These are phyloP conservation scores for Boleophthalmus pectinirostris DNA, from an alignment of 2,113 vertebrate species.

Conservation along the genomic window DNA sequence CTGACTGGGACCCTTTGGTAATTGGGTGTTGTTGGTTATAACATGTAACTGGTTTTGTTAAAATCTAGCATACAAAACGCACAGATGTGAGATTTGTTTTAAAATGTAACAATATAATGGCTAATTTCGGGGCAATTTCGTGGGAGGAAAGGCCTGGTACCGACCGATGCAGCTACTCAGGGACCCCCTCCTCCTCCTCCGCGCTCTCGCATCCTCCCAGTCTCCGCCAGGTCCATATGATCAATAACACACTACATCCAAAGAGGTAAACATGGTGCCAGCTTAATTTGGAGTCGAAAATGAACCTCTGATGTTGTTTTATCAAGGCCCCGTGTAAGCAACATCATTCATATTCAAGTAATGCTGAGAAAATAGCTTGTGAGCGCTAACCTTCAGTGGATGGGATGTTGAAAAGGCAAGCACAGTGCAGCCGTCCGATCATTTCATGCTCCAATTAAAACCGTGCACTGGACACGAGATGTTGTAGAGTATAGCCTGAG, in stretches of 20 bases:
- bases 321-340: slow-evolving; percentile 13
- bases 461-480: slow-evolving; percentile 25
- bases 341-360: slow-evolving; percentile 45
- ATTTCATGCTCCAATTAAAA: slow-evolving; percentile 65
- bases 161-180: slow-evolving; percentile 54
- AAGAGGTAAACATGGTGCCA: slow-evolving; percentile 44
- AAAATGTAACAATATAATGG: not conserved
- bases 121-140: slow-evolving; percentile 14
- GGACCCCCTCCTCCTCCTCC: slow-evolving; percentile 9
- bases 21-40: slow-evolving; percentile 6
- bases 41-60: not conserved
- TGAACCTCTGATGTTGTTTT: not conserved
- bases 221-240: slow-evolving; percentile 60
- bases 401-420: slow-evolving; percentile 44
- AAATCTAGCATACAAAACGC: not conserved
- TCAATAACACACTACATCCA: slow-evolving; percentile 54
- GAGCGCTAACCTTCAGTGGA: slow-evolving; percentile 51
- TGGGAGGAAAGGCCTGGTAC: slow-evolving; percentile 58
- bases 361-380: slow-evolving; percentile 65
- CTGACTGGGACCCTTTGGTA: not conserved
- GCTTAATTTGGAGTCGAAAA: slow-evolving; percentile 29
- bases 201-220: slow-evolving; percentile 39
- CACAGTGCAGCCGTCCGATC: slow-evolving; percentile 37
- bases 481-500: not conserved
- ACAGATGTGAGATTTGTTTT: no score